Base-by-base conservation (phyloP, 2,797 vertebrate genomes). In the Acomys russatus region DNA sequence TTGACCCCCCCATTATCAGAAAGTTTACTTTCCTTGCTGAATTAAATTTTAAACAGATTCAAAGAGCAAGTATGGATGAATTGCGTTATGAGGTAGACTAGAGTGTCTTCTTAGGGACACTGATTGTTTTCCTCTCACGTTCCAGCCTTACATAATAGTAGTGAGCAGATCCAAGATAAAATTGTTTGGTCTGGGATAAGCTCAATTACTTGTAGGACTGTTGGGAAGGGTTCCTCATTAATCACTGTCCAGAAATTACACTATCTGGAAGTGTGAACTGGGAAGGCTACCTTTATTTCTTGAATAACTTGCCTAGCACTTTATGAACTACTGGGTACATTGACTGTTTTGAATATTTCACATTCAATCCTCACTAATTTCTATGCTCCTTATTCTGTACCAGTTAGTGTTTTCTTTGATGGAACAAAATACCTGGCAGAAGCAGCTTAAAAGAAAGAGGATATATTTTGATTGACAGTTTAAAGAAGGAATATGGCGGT, bases 41-140 rank as follows among this genome's bases (percentile, higher is more conserved):
- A 88, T 30, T 87, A 80, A 97, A 91, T 73, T 88, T 44, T 90
- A 88, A 93, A 64, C 64, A 77, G 12, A 84, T 33, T 84, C 49
- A 59, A 79, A 2, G n/a, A 84, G 28, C 64, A 90, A 78, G 10
- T 30, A 1, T 11, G 22, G 78, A 85, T 51, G 59, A 79, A 79
- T 49, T 64, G 63, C 1, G 14, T 74, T 38, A 28, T 12, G 54
- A 92, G 54, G 63, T 44, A 35, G 44, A 77, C 44, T 93, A 76
- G 9, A 76, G 3, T 1, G 0, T 76, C 76, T 92, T 90, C 63
- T 71, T 89, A 91, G 30, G 35, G 64, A 76, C 20, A 11, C 14
- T 17, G 33, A 25, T 59, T 44, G 2, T 25, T 86, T 82, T 11
- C 10, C 1, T 18, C 10, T 68, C 9, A 79, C 44, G 11, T 66